Conservation (phyloP, 2,113 vertebrate species). For the Piprites chloris region DNA sequence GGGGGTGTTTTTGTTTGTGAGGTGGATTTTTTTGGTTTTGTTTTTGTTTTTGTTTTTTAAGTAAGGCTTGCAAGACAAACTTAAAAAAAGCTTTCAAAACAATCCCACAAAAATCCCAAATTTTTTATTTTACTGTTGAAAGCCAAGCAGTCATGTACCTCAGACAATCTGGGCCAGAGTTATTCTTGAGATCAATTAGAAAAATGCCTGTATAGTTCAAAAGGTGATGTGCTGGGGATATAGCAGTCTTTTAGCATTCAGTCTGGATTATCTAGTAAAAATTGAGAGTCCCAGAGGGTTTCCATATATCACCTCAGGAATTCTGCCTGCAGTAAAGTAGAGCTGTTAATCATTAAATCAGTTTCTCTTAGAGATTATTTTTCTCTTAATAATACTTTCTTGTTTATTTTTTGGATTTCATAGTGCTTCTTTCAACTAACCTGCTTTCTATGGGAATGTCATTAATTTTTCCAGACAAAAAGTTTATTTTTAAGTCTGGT, state of each 20-base stretch:
- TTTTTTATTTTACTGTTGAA: background rate
- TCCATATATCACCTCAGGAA: background rate
- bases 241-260: background rate
- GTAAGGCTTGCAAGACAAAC: background rate
- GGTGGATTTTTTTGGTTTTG: too few relatives aligned
- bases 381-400: slow-evolving; percentile 1
- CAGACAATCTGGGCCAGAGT: background rate
- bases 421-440: background rate
- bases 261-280: background rate
- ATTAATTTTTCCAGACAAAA: background rate
- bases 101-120: accelerated
- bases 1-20: too few relatives aligned
- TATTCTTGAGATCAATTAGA: background rate
- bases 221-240: background rate
- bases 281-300: background rate
- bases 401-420: slow-evolving; percentile 4
- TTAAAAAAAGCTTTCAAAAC: background rate
- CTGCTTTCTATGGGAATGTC: background rate
- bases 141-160: background rate
- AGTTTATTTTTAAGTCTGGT: background rate
- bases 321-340: background rate
- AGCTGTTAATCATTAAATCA: background rate
- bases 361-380: background rate
- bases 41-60: background rate
- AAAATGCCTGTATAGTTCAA: background rate